Evolutionary conservation across 2,888 invertebrate species (phyloP).

Genomic region (Drosophila seclusa): DNA sequence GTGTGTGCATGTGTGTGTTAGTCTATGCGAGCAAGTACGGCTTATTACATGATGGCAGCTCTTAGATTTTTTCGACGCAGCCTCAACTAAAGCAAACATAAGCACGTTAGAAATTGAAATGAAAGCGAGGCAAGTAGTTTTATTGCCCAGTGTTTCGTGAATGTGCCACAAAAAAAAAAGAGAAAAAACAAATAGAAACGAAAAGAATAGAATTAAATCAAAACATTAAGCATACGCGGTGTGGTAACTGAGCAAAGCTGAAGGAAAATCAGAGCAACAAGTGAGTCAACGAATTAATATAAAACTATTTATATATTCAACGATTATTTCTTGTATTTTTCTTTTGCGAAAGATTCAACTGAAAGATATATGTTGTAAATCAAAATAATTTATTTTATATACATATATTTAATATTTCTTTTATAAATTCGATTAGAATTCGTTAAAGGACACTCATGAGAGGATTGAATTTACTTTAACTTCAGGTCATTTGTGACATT

Average conservation of each 20-base stretch:
- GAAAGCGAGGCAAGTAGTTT: slow-evolving; percentile 53
- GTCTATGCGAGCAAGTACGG: slow-evolving; percentile 44
- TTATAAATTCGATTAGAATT: neutral
- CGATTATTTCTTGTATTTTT: neutral
- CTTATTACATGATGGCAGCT: slow-evolving; percentile 66
- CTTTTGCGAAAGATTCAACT: neutral
- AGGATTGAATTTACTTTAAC: neutral
- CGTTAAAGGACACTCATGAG: neutral
- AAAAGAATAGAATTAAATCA: slow-evolving; percentile 30
- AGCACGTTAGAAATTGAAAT: slow-evolving; percentile 67
- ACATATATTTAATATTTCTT: neutral
- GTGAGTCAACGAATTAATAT: slow-evolving; percentile 25
- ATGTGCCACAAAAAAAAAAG: slow-evolving; percentile 25
- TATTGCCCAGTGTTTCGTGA: slow-evolving; percentile 57
- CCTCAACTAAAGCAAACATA: slow-evolving; percentile 49
- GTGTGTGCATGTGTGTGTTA: slow-evolving; percentile 1
- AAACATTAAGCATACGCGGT: slow-evolving; percentile 49
- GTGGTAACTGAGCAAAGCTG: slow-evolving; percentile 1
- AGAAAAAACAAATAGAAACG: slow-evolving; percentile 1
- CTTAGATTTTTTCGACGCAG: slow-evolving; percentile 25
- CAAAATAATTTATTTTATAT: neutral
- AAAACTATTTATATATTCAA: neutral
- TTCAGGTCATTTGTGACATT: neutral
- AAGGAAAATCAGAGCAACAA: slow-evolving; percentile 35
- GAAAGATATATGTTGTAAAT: neutral